Conservation (phyloP, 2,888 invertebrate genomes). For the Oscheius onirici region DNA sequence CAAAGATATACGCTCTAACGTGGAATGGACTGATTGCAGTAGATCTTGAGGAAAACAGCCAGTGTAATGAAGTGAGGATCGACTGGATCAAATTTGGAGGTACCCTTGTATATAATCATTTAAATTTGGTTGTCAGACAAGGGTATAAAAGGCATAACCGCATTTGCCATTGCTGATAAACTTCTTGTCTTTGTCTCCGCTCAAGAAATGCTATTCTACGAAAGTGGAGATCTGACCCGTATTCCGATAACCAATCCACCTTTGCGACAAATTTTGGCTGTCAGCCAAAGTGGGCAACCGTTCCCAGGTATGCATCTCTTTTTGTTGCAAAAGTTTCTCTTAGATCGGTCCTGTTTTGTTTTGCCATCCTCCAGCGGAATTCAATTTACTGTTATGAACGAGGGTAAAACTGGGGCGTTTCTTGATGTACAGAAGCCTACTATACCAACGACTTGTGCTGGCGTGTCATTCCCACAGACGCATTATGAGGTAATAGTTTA, state of each 20-base stretch:
- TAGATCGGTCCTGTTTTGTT: conserved; percentile 65
- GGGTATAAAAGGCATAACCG: conserved; percentile 66
- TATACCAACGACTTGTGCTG: conserved; percentile 50
- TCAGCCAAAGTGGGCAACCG: conserved; percentile 69
- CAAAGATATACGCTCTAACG: conserved; percentile 67
- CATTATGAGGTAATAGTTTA: conserved; percentile 58
- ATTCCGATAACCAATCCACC: conserved; percentile 67
- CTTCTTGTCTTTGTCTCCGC: conserved; percentile 69
- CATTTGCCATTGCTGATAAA: conserved; percentile 70
- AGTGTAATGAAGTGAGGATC: conserved; percentile 65
- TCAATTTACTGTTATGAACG: conserved; percentile 66
- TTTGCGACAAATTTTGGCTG: conserved; percentile 67
- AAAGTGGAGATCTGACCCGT: conserved; percentile 54
- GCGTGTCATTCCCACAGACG: conserved; percentile 65
- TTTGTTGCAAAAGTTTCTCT: not conserved
- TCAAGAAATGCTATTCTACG: conserved; percentile 65
- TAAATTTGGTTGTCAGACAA: conserved; percentile 48
- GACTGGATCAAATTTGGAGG: conserved; percentile 69
- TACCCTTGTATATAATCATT: not conserved
- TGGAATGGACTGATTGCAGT: conserved; percentile 65
- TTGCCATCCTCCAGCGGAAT: conserved; percentile 64
- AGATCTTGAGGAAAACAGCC: conserved; percentile 49
- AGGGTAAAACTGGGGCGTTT: conserved; percentile 66
- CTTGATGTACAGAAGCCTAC: conserved; percentile 55
- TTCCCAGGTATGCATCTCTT: conserved; percentile 68